phyloP scores from a whole-genome alignment of 2,797 vertebrate genomes.

The Sebastes cheni region DNA sequence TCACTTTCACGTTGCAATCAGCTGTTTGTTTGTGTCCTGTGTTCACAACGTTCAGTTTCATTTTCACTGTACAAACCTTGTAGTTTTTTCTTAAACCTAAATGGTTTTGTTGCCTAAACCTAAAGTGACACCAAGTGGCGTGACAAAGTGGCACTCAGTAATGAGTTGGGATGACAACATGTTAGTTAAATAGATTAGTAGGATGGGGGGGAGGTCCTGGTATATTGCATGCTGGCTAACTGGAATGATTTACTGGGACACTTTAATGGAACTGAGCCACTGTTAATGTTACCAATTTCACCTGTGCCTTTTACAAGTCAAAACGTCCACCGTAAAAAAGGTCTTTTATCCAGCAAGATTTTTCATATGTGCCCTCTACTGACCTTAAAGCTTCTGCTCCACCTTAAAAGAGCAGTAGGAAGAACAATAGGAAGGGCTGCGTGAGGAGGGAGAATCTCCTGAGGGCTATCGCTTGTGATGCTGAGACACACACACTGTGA shows the following conservation, averaged over 20 bases:
- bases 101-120: too few species aligned
- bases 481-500: slow-evolving; percentile 58
- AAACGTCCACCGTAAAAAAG: neutral
- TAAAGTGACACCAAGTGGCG: too few species aligned
- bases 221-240: neutral
- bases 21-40: too few species aligned
- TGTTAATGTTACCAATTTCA: neutral
- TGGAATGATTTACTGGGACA: neutral
- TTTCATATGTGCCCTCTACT: slow-evolving; percentile 1
- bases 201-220: neutral
- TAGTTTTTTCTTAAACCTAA: too few species aligned
- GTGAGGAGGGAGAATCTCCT: slow-evolving; percentile 18
- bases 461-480: slow-evolving; percentile 38
- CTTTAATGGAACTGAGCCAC: neutral
- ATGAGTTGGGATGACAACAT: too few species aligned
- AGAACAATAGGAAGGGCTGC: slow-evolving; percentile 5
- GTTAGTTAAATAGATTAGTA: neutral
- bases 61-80: too few species aligned
- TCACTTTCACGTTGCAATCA: too few species aligned
- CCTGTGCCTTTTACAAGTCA: neutral
- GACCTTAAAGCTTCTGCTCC: slow-evolving; percentile 29
- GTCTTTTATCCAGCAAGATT: slow-evolving; percentile 27
- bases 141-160: too few species aligned
- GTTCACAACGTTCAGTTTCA: too few species aligned
- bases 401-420: neutral